These are phyloP conservation scores for Congeria kusceri DNA, from an alignment of 2,888 invertebrate species.

Conservation along the genomic window DNA sequence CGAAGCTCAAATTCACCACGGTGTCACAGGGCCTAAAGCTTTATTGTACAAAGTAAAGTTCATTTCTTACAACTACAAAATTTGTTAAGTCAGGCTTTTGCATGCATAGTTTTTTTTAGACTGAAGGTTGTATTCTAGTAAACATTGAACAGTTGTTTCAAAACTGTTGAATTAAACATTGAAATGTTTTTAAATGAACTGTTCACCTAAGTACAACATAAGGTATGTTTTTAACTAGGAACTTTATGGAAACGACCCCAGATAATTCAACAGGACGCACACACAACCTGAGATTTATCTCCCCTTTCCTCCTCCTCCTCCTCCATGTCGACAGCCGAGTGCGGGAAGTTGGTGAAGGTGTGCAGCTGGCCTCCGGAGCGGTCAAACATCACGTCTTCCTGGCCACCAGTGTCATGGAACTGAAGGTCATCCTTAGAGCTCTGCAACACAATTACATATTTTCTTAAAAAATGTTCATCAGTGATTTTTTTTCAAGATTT, in stretches of 20 bases:
- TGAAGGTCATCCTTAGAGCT: slow-evolving; percentile 40
- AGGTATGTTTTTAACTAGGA: background rate
- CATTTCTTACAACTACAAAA: too few species aligned
- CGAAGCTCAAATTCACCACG: too few species aligned
- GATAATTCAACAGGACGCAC: background rate
- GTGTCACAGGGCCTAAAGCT: too few species aligned
- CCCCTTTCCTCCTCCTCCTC: slow-evolving; percentile 79
- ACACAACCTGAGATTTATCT: slow-evolving; percentile 81
- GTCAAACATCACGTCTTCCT: slow-evolving; percentile 61
- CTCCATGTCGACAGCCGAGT: slow-evolving; percentile 80
- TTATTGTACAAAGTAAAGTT: too few species aligned
- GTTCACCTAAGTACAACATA: background rate
- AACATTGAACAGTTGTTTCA: too few species aligned
- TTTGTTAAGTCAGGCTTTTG: too few species aligned
- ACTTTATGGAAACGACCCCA: background rate
- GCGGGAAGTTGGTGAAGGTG: slow-evolving; percentile 83
- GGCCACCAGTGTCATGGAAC: slow-evolving; percentile 51
- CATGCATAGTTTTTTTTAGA: too few species aligned
- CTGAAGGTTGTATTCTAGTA: too few species aligned
- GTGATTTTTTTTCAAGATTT: too few species aligned
- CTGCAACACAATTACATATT: slow-evolving; percentile 31
- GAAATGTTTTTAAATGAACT: too few species aligned
- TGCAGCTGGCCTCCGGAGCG: slow-evolving; percentile 77
- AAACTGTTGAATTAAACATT: too few species aligned
- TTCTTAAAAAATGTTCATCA: too few species aligned